A percentile compares a stretch with the other conserved stretches of the same genome.
Conservation (phyloP, 1,140 invertebrate genomes). For the Cydia splendana region DNA sequence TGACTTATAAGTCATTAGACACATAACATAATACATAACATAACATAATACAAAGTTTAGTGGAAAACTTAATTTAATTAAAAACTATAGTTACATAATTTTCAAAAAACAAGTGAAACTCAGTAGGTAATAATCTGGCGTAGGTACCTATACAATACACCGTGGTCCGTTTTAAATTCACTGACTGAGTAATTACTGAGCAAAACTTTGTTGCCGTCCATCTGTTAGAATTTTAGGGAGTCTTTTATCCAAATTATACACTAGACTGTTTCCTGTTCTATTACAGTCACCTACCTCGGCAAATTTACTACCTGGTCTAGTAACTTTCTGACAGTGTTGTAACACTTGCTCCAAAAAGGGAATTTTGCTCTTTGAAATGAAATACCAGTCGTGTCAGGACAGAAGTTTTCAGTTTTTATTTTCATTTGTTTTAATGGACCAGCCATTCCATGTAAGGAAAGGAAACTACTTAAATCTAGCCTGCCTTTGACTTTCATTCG, state of each 20-base stretch:
- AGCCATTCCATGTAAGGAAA: too few relatives aligned
- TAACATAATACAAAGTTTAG: too few relatives aligned
- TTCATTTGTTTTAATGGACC: too few relatives aligned
- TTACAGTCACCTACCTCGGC: neutral
- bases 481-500: too few relatives aligned
- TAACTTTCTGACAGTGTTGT: constrained; percentile 12
- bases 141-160: neutral
- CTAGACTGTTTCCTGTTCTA: constrained; percentile 5
- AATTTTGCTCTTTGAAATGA: neutral
- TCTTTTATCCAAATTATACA: constrained; percentile 22
- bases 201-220: constrained; percentile 22
- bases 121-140: neutral
- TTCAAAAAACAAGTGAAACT: neutral
- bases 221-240: constrained; percentile 11
- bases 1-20: too few relatives aligned
- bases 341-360: neutral
- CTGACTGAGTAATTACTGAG: constrained; percentile 11
- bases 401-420: too few relatives aligned
- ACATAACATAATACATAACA: too few relatives aligned
- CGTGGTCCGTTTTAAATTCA: constrained; percentile 27
- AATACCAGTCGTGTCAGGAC: neutral
- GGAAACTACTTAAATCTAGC: too few relatives aligned
- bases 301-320: neutral
- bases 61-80: too few relatives aligned
- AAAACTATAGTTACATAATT: too few relatives aligned